These are phyloP conservation scores for Macaria liturata DNA, from an alignment of 2,888 invertebrate species.

Conservation along the genomic window DNA sequence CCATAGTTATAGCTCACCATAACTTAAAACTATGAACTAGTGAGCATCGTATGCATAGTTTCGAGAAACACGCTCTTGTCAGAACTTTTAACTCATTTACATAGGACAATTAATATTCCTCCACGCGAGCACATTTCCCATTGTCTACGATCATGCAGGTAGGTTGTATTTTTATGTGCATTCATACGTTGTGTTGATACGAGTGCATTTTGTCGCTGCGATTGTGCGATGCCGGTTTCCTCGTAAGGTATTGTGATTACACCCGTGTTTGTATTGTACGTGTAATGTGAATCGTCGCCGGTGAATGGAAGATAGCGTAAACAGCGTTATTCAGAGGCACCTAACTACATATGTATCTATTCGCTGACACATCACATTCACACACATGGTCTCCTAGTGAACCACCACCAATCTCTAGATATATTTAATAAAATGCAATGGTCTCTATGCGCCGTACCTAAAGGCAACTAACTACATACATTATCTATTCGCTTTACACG, in stretches of 20 bases:
- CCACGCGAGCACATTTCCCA: constrained; percentile 37
- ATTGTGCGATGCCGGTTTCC: constrained; percentile 45
- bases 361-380: too few species aligned
- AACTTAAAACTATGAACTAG: neutral
- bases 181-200: too few species aligned
- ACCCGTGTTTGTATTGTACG: constrained; percentile 17
- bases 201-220: constrained; percentile 26
- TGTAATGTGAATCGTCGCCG: constrained; percentile 11
- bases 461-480: too few species aligned
- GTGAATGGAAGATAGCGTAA: constrained; percentile 9
- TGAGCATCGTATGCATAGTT: constrained; percentile 10
- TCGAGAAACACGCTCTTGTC: constrained; percentile 11
- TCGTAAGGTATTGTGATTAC: constrained; percentile 36
- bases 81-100: constrained; percentile 6
- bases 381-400: too few species aligned
- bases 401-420: too few species aligned
- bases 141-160: constrained; percentile 38
- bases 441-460: too few species aligned
- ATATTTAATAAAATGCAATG: too few species aligned
- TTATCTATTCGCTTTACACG: too few species aligned
- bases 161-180: too few species aligned
- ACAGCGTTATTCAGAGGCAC: too few species aligned
- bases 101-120: constrained; percentile 18
- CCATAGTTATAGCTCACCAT: too few species aligned
- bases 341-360: too few species aligned